Conservation (phyloP, 2,113 vertebrate species). For the Puffinus mauretanicus region DNA sequence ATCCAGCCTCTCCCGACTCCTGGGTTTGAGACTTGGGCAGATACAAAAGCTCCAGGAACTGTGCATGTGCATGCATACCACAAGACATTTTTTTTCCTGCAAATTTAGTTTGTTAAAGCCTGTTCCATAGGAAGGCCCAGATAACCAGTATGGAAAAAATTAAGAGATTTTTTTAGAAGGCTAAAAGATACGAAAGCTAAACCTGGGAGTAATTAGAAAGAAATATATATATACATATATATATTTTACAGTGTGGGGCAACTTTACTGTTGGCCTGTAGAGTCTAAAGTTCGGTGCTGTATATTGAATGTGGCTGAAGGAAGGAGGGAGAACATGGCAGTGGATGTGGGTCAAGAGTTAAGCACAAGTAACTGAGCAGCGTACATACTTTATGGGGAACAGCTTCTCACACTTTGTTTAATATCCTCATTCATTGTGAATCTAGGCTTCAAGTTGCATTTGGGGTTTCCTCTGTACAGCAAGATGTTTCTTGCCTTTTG, state of each 20-base stretch:
- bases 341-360: constrained; percentile 69
- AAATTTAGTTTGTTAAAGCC: constrained; percentile 86
- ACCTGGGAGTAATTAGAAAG: constrained; percentile 69
- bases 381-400: constrained; percentile 82
- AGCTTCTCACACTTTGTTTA: constrained; percentile 85
- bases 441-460: constrained; percentile 86
- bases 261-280: constrained; percentile 66
- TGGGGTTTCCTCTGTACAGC: constrained; percentile 84
- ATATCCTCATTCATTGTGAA: constrained; percentile 84
- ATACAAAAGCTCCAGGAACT: constrained; percentile 74
- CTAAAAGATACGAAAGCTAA: constrained; percentile 60
- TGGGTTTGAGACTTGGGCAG: constrained; percentile 87
- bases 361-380: constrained; percentile 82
- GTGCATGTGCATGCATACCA: constrained; percentile 99
- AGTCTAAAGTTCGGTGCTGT: constrained; percentile 61
- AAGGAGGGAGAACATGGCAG: constrained; percentile 56
- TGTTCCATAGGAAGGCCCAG: constrained; percentile 82
- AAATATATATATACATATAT: constrained; percentile 66
- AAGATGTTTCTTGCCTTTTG: constrained; percentile 91
- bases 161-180: constrained; percentile 71
- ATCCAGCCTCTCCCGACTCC: constrained; percentile 98
- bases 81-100: constrained; percentile 83
- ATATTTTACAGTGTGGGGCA: constrained; percentile 45
- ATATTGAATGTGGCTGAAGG: constrained; percentile 63
- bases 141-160: constrained; percentile 70